A percentile compares a stretch with the other conserved stretches of the same genome.
Conservation (phyloP, 2,797 vertebrate species). For the Phoebastria nigripes region DNA sequence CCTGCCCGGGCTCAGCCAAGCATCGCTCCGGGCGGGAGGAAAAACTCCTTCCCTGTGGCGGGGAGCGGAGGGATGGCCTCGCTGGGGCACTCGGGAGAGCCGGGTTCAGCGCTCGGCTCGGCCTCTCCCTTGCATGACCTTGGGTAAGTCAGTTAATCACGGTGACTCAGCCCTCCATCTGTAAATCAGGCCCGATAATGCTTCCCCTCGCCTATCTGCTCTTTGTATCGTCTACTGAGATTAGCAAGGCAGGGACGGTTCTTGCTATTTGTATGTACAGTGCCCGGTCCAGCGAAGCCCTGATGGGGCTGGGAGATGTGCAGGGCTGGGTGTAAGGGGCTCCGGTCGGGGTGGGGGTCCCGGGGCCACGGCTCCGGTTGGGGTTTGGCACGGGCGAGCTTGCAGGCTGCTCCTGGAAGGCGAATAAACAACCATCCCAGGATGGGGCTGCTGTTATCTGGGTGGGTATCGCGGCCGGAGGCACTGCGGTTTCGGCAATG, state of each 20-base stretch:
- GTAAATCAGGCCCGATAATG: background rate
- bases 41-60: fast-evolving
- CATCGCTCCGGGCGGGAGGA: background rate
- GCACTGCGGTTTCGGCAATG: background rate
- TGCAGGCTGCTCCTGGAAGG: background rate
- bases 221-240: background rate
- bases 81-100: background rate
- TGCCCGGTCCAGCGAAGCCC: background rate
- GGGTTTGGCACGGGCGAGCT: background rate
- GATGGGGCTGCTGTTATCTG: background rate
- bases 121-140: slow-evolving; percentile 34
- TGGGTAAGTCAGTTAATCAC: background rate
- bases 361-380: fast-evolving
- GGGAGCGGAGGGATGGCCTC: background rate
- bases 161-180: slow-evolving; percentile 54
- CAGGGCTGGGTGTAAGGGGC: background rate
- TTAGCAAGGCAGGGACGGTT: slow-evolving; percentile 8
- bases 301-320: background rate
- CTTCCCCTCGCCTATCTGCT: background rate
- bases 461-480: background rate
- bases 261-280: background rate
- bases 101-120: background rate
- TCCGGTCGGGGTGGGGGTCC: background rate
- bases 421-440: background rate
- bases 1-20: background rate